Evolutionary conservation across 2,113 vertebrate species (phyloP), one percentile per base, ranked within the genome.

Genomic region (Hypocryptadius cinnamomeus): DNA sequence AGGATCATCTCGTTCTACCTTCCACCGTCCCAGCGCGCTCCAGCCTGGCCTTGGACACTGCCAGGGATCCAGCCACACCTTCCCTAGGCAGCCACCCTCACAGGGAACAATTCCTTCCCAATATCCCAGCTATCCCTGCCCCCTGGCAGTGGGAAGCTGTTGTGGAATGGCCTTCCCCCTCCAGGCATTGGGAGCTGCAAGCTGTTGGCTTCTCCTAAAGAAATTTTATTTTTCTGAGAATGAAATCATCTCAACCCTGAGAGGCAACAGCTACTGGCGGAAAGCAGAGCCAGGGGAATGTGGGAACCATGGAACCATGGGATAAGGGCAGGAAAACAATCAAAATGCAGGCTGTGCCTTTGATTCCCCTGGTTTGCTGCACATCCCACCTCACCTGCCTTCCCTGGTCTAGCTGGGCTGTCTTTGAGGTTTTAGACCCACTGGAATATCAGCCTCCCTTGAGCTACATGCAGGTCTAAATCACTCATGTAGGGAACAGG

Each of bases 11-110:
- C 5, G 3, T 53, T 19, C 37, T 28, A 5, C 45, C 45, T 77
- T 25, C 11, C 39, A 13, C 19, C 6, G 0, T 5, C 8, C 37
- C 33, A 28, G 24, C 15, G 1, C n/a, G n/a, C n/a, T 15, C 37
- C 71, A 33, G 5, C 6, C 1, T 15, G 76, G 30, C 17, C 31
- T 27, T 27, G 31, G 42, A 1, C 13, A 8, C 16, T 63, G 0
- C 33, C 73, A 78, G 57, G 68, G 11, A 15, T 64, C 14, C 42
- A 66, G 40, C 40, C 50, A 37, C 45, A 60, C 47, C 47, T 86
- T 1, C 39, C 13, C 54, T 20, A 30, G 44, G 18, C 31, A 77
- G 2, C 14, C 33, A 24, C 19, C 8, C 57, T 50, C 16, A 1
- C 24, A 48, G 42, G 50, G 31, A 33, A 5, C 2, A 27, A 13